phyloP scores from a whole-genome alignment of 1,140 invertebrate species.

The Nylanderia fulva region DNA sequence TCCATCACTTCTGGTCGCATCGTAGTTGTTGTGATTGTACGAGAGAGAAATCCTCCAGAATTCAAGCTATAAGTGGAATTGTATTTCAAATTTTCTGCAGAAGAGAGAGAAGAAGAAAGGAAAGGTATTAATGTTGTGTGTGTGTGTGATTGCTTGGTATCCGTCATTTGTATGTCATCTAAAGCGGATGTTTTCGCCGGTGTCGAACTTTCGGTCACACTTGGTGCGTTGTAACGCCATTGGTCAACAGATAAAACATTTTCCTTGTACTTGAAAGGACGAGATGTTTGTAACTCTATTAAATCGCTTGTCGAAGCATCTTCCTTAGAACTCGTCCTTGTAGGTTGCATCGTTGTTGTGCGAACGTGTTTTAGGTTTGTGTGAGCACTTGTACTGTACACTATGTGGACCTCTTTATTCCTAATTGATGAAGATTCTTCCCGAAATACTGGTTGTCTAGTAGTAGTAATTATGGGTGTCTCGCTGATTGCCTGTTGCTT shows the following conservation, averaged over 20 bases:
- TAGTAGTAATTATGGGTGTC: slow-evolving; percentile 36
- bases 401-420: slow-evolving; percentile 62
- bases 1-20: slow-evolving; percentile 83
- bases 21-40: slow-evolving; percentile 66
- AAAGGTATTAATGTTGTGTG: slow-evolving; percentile 77
- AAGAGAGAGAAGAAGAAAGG: neutral
- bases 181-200: slow-evolving; percentile 23
- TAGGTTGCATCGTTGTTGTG: slow-evolving; percentile 62
- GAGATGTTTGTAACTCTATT: neutral
- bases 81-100: slow-evolving; percentile 42
- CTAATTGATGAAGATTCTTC: slow-evolving; percentile 45
- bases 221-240: slow-evolving; percentile 80
- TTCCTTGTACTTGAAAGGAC: slow-evolving; percentile 5
- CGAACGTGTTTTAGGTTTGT: no score
- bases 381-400: slow-evolving; percentile 75
- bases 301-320: slow-evolving; percentile 15
- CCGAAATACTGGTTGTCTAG: slow-evolving; percentile 65
- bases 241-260: slow-evolving; percentile 72
- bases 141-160: slow-evolving; percentile 58
- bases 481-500: slow-evolving; percentile 56
- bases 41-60: slow-evolving; percentile 67
- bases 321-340: neutral
- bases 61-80: slow-evolving; percentile 67
- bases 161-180: slow-evolving; percentile 32
- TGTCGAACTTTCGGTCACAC: slow-evolving; percentile 6